Evolutionary conservation across 2,113 vertebrate genomes (phyloP).

Genomic region (Macquaria ambigua): DNA sequence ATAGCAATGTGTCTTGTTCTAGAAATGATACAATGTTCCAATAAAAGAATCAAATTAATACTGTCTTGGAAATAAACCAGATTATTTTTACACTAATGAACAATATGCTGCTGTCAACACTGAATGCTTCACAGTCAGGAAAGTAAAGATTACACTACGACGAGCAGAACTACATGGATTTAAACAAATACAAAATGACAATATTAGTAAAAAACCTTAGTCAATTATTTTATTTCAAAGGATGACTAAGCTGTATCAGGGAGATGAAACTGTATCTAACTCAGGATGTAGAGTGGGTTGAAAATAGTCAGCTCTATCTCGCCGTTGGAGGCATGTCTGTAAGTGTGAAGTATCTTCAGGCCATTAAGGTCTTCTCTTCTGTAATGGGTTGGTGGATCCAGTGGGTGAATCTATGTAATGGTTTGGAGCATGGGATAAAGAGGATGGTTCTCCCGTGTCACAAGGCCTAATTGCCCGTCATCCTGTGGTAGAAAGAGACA

Average conservation of each 20-base stretch:
- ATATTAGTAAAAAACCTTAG: not conserved
- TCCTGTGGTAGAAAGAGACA: slow-evolving; percentile 80
- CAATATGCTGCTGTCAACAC: slow-evolving; percentile 22
- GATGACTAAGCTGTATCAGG: not conserved
- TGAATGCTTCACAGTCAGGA: slow-evolving; percentile 20
- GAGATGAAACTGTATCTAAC: slow-evolving; percentile 21
- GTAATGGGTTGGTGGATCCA: slow-evolving; percentile 73
- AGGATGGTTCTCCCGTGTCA: slow-evolving; percentile 77
- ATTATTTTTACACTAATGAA: slow-evolving; percentile 58
- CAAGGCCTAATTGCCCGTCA: slow-evolving; percentile 84
- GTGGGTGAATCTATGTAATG: slow-evolving; percentile 76
- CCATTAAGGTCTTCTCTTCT: slow-evolving; percentile 71
- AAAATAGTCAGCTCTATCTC: slow-evolving; percentile 31
- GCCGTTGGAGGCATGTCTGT: slow-evolving; percentile 44
- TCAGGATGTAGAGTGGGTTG: slow-evolving; percentile 26
- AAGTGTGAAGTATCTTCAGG: slow-evolving; percentile 68
- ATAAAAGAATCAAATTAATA: slow-evolving; percentile 51
- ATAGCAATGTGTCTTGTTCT: slow-evolving; percentile 49
- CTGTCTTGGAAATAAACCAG: slow-evolving; percentile 45
- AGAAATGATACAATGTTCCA: slow-evolving; percentile 55
- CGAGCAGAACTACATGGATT: not conserved
- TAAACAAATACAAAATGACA: slow-evolving; percentile 16
- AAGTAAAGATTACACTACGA: slow-evolving; percentile 29
- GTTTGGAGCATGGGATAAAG: slow-evolving; percentile 75
- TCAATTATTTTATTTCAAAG: slow-evolving; percentile 33